A percentile compares a stretch with the other conserved stretches of the same genome.
Evolutionary conservation across 2,797 vertebrate genomes (phyloP).

Genomic region (Squalus acanthias): DNA sequence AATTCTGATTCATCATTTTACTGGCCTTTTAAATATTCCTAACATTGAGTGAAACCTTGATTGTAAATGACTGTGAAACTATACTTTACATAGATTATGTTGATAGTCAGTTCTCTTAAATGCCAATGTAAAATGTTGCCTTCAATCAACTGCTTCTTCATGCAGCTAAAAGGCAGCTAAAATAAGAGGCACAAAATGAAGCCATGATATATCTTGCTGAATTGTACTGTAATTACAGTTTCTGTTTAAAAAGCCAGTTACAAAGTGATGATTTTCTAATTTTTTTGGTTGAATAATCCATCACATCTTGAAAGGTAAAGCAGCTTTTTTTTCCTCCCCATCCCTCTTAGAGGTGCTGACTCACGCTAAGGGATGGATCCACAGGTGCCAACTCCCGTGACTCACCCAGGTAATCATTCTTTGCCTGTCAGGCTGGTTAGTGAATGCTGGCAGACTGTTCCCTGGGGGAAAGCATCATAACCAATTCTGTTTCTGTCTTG

Average conservation of each 20-base stretch:
- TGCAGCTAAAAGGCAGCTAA: not conserved
- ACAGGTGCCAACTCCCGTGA: not conserved
- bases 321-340: not conserved
- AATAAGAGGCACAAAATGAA: not conserved
- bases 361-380: not conserved
- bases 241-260: no score
- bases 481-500: not conserved
- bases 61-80: not conserved
- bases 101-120: not conserved
- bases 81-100: not conserved
- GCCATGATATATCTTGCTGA: not conserved
- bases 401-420: not conserved
- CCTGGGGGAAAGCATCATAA: not conserved
- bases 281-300: constrained; percentile 5
- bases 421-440: not conserved
- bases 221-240: not conserved
- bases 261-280: not conserved
- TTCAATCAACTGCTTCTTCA: not conserved
- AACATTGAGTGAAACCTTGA: not conserved
- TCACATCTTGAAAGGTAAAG: not conserved
- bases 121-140: not conserved
- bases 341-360: not conserved
- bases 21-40: not conserved
- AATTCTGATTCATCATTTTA: not conserved
- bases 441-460: not conserved